Evolutionary conservation across 2,113 vertebrate species (phyloP).

Genomic region (Burhinus bistriatus): DNA sequence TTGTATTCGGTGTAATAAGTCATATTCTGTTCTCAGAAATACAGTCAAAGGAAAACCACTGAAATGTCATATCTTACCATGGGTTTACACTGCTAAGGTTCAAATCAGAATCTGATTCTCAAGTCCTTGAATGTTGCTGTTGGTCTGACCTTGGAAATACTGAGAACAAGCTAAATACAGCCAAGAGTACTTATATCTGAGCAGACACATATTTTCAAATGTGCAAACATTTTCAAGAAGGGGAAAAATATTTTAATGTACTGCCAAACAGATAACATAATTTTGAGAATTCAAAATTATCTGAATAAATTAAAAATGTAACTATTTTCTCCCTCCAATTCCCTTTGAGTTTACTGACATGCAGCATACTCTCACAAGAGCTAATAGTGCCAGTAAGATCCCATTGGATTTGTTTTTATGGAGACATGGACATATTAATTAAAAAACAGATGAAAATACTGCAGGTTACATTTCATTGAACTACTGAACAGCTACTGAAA

Average conservation of each 20-base stretch:
- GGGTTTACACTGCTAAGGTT: neutral
- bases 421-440: neutral
- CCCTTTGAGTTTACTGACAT: neutral
- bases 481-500: neutral
- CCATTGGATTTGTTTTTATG: neutral
- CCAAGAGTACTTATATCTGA: neutral
- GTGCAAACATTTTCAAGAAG: neutral
- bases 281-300: neutral
- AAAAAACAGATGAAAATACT: neutral
- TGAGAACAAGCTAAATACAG: neutral
- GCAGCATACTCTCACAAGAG: neutral
- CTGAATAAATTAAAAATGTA: neutral
- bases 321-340: neutral
- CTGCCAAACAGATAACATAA: neutral
- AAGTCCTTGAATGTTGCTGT: neutral
- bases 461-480: neutral
- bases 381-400: neutral
- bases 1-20: neutral
- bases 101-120: neutral
- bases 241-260: neutral
- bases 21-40: neutral
- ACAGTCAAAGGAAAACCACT: neutral
- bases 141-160: neutral
- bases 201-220: neutral
- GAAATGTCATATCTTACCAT: neutral